A percentile compares a stretch with the other conserved stretches of the same genome.
Conservation (phyloP, 2,888 invertebrate genomes). For the Parnassius glacialis region DNA sequence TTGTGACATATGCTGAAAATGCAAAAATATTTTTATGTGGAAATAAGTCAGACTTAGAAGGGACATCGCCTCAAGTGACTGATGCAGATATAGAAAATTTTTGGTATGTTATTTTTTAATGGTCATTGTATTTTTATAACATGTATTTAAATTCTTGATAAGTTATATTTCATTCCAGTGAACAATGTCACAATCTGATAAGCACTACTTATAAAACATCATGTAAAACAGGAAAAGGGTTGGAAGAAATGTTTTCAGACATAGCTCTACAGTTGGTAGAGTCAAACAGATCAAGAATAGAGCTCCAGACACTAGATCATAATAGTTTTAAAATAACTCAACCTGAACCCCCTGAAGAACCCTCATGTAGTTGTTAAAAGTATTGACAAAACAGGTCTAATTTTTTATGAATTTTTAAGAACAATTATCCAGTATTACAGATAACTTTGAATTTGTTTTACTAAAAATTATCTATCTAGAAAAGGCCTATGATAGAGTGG, state of each 20-base stretch:
- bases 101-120: constrained; percentile 77
- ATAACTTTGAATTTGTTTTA: neutral
- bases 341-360: constrained; percentile 79
- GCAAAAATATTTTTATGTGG: constrained; percentile 97
- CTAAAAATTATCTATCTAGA: too few relatives aligned
- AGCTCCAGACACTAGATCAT: constrained; percentile 88
- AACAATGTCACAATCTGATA: constrained; percentile 94
- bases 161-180: constrained; percentile 77
- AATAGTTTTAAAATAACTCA: constrained; percentile 88
- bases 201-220: constrained; percentile 94
- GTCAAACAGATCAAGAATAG: constrained; percentile 90
- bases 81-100: constrained; percentile 94
- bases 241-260: constrained; percentile 95
- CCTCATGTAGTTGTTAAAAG: constrained; percentile 69
- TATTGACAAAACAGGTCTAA: constrained; percentile 1
- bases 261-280: constrained; percentile 91
- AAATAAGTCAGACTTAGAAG: constrained; percentile 92
- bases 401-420: neutral
- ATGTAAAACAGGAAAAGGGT: constrained; percentile 91
- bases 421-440: neutral
- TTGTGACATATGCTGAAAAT: constrained; percentile 96
- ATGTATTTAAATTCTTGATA: constrained; percentile 11
- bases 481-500: too few relatives aligned
- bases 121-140: constrained; percentile 2
- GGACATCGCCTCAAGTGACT: constrained; percentile 87